Evolutionary conservation across 2,888 invertebrate genomes (phyloP).

Genomic region (Apocheima hispidaria): DNA sequence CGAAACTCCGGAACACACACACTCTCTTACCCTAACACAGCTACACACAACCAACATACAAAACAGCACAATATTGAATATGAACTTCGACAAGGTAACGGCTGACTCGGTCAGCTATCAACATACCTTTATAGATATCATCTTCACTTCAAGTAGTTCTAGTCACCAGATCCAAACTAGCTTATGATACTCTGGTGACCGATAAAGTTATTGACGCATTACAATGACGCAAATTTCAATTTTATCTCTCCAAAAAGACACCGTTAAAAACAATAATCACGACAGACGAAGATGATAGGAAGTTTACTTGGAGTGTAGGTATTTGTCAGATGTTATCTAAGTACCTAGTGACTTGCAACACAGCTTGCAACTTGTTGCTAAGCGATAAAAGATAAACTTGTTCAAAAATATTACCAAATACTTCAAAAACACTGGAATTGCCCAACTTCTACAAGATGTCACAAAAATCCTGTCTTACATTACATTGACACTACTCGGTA

Average conservation of each 20-base stretch:
- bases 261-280: slow-evolving; percentile 11
- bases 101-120: background rate
- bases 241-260: slow-evolving; percentile 13
- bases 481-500: no score
- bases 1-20: no score
- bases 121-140: background rate
- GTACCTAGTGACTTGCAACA: background rate
- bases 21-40: no score
- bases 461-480: no score
- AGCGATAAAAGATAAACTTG: no score
- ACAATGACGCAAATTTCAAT: slow-evolving; percentile 17
- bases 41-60: no score
- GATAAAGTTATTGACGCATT: slow-evolving; percentile 21
- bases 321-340: background rate
- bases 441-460: no score
- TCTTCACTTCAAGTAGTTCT: background rate
- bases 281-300: slow-evolving; percentile 11
- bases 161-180: slow-evolving; percentile 11
- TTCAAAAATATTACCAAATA: no score
- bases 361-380: background rate
- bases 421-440: no score
- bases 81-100: no score
- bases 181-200: slow-evolving; percentile 6
- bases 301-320: background rate
- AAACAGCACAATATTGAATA: no score